These are phyloP conservation scores for Tapirus indicus DNA, from an alignment of 2,797 vertebrate species.

Conservation along the genomic window DNA sequence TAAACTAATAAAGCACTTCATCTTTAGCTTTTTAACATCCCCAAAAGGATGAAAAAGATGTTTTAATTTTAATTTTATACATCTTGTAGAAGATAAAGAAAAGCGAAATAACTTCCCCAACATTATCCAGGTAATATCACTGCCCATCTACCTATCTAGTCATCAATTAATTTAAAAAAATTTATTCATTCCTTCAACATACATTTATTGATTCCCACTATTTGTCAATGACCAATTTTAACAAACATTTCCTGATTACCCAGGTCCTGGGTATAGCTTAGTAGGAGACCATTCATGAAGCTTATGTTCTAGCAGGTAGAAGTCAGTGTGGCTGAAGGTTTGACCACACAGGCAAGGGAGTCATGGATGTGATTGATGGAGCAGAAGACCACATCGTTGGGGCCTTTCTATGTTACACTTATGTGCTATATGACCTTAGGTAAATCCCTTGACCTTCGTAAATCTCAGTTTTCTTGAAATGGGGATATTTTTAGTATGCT, in stretches of 20 bases:
- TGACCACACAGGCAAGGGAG: background rate
- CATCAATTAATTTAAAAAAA: background rate
- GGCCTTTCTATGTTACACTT: background rate
- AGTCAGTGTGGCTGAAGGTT: background rate
- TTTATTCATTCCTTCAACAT: background rate
- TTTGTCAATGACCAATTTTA: background rate
- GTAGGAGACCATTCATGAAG: background rate
- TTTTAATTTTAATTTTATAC: background rate
- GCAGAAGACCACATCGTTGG: background rate
- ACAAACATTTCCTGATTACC: background rate
- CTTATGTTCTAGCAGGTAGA: background rate
- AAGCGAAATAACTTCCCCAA: background rate
- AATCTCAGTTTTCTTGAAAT: background rate
- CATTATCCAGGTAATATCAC: background rate
- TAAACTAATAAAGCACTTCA: conserved; percentile 17
- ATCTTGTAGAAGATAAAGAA: background rate
- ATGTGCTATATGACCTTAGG: background rate
- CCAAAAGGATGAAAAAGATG: background rate
- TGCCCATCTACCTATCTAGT: background rate
- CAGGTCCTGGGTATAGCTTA: background rate
- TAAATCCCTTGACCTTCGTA: background rate
- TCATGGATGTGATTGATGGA: background rate
- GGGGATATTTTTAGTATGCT: background rate
- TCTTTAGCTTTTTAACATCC: background rate
- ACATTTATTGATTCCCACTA: background rate